phyloP scores from a whole-genome alignment of 2,797 vertebrate genomes.

The Neostethus bicornis region DNA sequence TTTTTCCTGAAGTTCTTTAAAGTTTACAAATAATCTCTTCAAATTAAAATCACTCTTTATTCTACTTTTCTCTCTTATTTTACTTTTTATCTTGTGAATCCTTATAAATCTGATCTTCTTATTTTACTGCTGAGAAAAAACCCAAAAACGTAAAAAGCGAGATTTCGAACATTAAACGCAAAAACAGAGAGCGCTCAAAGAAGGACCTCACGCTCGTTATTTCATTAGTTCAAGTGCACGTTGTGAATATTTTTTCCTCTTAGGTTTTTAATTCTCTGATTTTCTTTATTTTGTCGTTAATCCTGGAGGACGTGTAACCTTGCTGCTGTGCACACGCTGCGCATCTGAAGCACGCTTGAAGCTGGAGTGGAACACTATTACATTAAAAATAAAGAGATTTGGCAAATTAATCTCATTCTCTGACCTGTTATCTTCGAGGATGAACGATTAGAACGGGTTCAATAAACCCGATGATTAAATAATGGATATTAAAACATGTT shows the following conservation, averaged over 20 bases:
- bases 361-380: neutral
- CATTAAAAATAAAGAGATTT: no score
- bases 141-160: slow-evolving; percentile 30
- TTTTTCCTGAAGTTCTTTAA: no score
- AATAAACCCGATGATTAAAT: no score
- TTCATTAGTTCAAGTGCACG: slow-evolving; percentile 24
- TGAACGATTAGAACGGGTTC: no score
- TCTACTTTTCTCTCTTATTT: slow-evolving; percentile 51
- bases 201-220: slow-evolving; percentile 7
- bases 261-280: neutral
- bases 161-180: slow-evolving; percentile 40
- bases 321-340: neutral
- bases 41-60: slow-evolving; percentile 25
- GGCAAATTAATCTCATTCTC: no score
- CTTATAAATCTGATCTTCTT: no score
- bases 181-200: slow-evolving; percentile 14
- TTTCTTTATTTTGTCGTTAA: slow-evolving; percentile 22
- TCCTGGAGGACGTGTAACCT: slow-evolving; percentile 1
- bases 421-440: no score
- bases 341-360: slow-evolving; percentile 1
- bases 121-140: slow-evolving; percentile 29
- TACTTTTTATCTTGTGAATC: slow-evolving; percentile 60
- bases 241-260: slow-evolving; percentile 6
- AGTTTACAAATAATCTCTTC: no score
- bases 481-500: no score